These are phyloP conservation scores for Bubo scandiacus DNA, from an alignment of 2,113 vertebrate species.

Conservation along the genomic window DNA sequence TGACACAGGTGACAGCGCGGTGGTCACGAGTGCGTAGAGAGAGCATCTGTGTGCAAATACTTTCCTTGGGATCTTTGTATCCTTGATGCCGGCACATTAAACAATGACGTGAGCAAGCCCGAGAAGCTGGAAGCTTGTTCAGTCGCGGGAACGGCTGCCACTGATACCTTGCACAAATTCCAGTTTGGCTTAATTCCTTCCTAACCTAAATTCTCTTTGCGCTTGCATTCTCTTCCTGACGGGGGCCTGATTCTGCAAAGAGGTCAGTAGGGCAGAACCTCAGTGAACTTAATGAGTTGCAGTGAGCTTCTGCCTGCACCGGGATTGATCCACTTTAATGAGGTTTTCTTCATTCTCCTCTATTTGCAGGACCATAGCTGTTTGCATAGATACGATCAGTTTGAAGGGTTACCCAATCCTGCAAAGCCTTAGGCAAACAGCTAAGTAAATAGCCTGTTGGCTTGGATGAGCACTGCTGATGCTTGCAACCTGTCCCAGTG, in stretches of 20 bases:
- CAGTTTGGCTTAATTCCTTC: background rate
- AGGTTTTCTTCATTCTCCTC: background rate
- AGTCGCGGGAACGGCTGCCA: accelerated
- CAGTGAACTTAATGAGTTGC: background rate
- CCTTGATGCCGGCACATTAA: background rate
- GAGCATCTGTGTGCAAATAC: accelerated
- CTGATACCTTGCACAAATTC: background rate
- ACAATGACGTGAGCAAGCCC: accelerated
- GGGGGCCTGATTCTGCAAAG: background rate
- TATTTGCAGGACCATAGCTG: background rate
- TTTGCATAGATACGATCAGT: background rate
- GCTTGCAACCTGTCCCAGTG: background rate
- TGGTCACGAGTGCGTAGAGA: background rate
- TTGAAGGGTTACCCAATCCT: background rate
- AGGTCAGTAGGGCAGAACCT: background rate
- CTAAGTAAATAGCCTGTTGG: background rate
- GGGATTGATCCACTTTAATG: background rate
- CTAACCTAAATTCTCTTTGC: background rate
- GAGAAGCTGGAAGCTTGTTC: background rate
- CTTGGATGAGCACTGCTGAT: background rate
- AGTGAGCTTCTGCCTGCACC: accelerated
- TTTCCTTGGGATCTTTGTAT: background rate
- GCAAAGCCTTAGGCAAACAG: background rate
- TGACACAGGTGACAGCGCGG: background rate
- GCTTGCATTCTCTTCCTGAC: background rate